Percentiles rank a stretch among this genome's conserved stretches.
Conservation (phyloP, 2,797 vertebrate genomes). For the Morus bassanus region DNA sequence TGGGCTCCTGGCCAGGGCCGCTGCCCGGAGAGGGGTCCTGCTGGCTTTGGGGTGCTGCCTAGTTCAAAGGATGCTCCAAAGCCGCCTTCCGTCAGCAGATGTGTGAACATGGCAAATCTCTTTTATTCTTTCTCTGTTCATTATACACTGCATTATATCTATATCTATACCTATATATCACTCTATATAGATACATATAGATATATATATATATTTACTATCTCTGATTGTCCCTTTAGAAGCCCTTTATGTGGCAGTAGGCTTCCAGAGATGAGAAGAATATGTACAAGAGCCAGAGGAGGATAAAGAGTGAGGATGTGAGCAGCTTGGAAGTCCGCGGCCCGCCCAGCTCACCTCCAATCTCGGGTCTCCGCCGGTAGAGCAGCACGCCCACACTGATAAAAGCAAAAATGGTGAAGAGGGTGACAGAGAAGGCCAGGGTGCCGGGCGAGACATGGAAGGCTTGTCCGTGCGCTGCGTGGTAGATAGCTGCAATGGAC, state of each 20-base stretch:
- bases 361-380: slow-evolving; percentile 90
- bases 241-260: slow-evolving; percentile 96
- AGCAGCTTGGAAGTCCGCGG: slow-evolving; percentile 89
- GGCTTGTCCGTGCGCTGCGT: slow-evolving; percentile 77
- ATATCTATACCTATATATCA: slow-evolving; percentile 74
- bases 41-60: slow-evolving; percentile 74
- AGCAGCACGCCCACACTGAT: slow-evolving; percentile 91
- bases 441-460: slow-evolving; percentile 91
- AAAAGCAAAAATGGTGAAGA: slow-evolving; percentile 98
- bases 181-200: slow-evolving; percentile 76
- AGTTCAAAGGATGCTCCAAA: slow-evolving; percentile 77
- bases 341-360: slow-evolving; percentile 95
- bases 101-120: slow-evolving; percentile 80
- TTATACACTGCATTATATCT: slow-evolving; percentile 77
- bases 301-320: slow-evolving; percentile 88
- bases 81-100: slow-evolving; percentile 80
- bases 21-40: slow-evolving; percentile 63
- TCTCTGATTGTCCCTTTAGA: slow-evolving; percentile 84
- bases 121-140: slow-evolving; percentile 79
- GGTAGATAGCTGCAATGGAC: slow-evolving; percentile 96
- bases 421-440: slow-evolving; percentile 94
- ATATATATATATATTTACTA: slow-evolving; percentile 77
- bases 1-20: slow-evolving; percentile 54
- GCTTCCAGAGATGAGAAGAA: slow-evolving; percentile 95
- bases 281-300: slow-evolving; percentile 97